Evolutionary conservation across 1,140 invertebrate genomes (phyloP), one percentile per base, ranked within the genome.

Genomic region (Zaprionus camerounensis): DNA sequence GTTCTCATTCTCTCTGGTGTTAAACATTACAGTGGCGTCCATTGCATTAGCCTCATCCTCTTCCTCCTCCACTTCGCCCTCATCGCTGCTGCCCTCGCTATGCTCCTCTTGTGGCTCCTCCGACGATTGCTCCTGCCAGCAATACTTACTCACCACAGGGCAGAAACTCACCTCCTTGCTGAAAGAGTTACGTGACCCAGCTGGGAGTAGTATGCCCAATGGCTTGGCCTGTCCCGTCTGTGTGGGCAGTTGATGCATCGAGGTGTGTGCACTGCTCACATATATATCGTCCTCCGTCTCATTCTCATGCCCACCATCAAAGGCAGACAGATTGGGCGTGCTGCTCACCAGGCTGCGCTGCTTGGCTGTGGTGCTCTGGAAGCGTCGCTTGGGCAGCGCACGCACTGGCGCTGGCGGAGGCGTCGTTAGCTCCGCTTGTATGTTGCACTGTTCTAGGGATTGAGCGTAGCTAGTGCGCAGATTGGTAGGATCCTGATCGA

Each of bases 111-210:
- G 51, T 5, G 76, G 78, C 63, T 92, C 92, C 36, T 92, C 93
- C 3, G 93, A 93, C 0, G 90, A 91, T 55, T 91, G 92, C 71
- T 96, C 95, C 61, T 94, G 93, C 95, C 95, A 96, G 81, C 95
- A 96, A 36, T 96, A 95, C 91, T 96, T 95, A 17, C 95, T 94
- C 2, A 96, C 95, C 36, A 96, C 94, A 1, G 96, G 96, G 81
- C 95, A 95, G 79, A 96, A 96, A 69, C 95, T 95, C 1, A 95
- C 95, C 36, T 94, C 94, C 85, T 94, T 93, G 57, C 90, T 81
- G n/a, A 92, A 91, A 0, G 93, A 93, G 28, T 92, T 93, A 0
- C 91, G 81, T 13, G 93, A 94, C 1, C 94, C 94, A 13, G 94
- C 58, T 81, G 94, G 56, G 93, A 94, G 65, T 81, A 94, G 76